These are phyloP conservation scores for Rana temporaria DNA, from an alignment of 2,113 vertebrate species.

Conservation along the genomic window DNA sequence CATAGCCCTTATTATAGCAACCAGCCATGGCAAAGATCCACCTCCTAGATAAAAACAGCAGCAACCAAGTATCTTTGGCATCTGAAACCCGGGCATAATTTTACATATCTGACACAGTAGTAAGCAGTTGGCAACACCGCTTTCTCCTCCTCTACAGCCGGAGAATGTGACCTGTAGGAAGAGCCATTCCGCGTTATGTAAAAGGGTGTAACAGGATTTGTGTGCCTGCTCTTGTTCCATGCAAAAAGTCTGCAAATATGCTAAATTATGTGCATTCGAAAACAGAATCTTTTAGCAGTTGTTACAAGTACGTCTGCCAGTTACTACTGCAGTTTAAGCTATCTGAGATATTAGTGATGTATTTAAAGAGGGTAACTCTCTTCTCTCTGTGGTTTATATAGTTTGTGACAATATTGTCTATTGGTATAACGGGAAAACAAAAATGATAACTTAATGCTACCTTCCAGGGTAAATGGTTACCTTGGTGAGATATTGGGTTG, in stretches of 20 bases:
- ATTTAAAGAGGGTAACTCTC: not conserved
- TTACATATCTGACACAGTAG: not conserved
- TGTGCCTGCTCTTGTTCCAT: not conserved
- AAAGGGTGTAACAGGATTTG: constrained; percentile 2
- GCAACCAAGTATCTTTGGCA: not conserved
- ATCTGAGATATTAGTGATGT: no score
- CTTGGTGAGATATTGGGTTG: no score
- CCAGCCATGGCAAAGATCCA: not conserved
- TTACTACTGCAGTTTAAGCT: no score
- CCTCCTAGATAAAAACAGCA: not conserved
- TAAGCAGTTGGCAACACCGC: not conserved
- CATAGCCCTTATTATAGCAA: not conserved
- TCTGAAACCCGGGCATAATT: not conserved
- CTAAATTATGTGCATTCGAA: not conserved
- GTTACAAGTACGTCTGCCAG: no score
- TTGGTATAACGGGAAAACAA: no score
- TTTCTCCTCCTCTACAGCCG: not conserved
- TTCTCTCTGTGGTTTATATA: no score
- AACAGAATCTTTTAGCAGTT: no score
- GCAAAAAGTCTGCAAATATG: not conserved
- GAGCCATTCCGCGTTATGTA: constrained; percentile 25
- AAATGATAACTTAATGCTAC: no score
- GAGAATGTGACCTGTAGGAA: constrained; percentile 12
- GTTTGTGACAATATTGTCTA: no score
- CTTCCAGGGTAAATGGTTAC: no score